Conservation (phyloP, 2,113 vertebrate species). For the Lasiurus borealis region DNA sequence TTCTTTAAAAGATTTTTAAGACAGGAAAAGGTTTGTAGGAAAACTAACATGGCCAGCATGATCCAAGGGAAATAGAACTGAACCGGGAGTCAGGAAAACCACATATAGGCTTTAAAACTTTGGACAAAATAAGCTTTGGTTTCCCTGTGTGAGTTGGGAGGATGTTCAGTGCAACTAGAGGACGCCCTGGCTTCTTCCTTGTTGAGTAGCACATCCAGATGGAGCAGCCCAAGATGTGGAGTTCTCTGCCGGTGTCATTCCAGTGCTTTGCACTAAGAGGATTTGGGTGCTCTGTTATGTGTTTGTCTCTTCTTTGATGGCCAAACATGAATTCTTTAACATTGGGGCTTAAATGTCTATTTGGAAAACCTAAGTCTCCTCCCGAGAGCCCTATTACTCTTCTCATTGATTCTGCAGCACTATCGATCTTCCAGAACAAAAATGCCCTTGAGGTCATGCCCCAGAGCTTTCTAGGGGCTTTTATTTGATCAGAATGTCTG, state of each 20-base stretch:
- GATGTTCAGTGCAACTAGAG: not conserved
- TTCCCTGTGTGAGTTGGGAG: not conserved
- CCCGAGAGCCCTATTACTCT: not conserved
- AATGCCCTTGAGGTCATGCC: not conserved
- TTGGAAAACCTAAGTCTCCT: not conserved
- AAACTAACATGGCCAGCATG: not conserved
- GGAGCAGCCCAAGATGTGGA: not conserved
- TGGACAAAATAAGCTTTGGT: not conserved
- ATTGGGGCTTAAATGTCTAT: not conserved
- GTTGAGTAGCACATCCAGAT: not conserved
- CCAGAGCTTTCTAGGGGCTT: not conserved
- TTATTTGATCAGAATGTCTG: not conserved
- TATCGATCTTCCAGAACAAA: constrained; percentile 10
- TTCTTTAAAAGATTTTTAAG: not conserved
- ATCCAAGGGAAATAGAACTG: not conserved
- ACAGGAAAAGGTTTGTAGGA: not conserved
- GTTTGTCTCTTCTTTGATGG: not conserved
- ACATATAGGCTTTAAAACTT: not conserved
- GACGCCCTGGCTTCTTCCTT: not conserved
- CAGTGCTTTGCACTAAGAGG: not conserved
- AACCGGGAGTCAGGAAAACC: not conserved
- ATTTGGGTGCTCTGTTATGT: not conserved
- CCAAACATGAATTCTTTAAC: not conserved
- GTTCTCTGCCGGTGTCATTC: not conserved
- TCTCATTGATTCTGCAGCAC: not conserved